phyloP scores from a whole-genome alignment of 2,797 vertebrate species.

The Chanos chanos region DNA sequence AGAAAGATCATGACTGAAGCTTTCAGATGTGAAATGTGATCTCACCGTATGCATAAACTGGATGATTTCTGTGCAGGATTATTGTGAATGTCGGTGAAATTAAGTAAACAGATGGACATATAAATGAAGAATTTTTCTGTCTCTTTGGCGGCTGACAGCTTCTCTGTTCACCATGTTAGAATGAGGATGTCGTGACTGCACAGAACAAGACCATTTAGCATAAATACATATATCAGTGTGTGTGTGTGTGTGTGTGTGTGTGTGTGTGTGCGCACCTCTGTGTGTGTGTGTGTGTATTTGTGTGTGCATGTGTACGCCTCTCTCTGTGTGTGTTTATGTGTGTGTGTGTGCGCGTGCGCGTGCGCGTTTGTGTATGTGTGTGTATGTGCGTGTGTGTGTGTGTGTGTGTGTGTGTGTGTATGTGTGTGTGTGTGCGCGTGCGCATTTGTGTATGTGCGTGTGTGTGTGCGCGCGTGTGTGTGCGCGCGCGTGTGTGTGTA shows the following conservation, averaged over 20 bases:
- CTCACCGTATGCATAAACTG: conserved; percentile 53
- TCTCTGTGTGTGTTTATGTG: conserved; percentile 33
- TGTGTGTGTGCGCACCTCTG: conserved; percentile 14
- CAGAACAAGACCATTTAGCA: conserved; percentile 63
- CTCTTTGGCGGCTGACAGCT: conserved; percentile 50
- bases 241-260: conserved; percentile 12
- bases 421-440: too few species aligned
- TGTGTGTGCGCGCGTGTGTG: conserved; percentile 28
- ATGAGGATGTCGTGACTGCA: conserved; percentile 66
- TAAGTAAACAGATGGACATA: too few species aligned
- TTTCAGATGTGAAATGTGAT: conserved; percentile 53
- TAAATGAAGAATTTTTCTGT: conserved; percentile 56
- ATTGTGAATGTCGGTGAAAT: conserved; percentile 34
- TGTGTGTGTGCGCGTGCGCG: conserved; percentile 42
- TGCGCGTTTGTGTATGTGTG: not conserved
- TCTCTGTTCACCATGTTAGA: conserved; percentile 56
- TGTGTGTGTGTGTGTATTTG: conserved; percentile 30
- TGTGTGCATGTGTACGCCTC: conserved; percentile 11
- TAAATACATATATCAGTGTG: conserved; percentile 68
- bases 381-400: not conserved
- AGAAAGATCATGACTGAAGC: conserved; percentile 48
- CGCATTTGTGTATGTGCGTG: not conserved
- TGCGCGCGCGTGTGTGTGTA: conserved; percentile 14
- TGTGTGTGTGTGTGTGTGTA: too few species aligned
- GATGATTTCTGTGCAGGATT: conserved; percentile 37